phyloP scores from a whole-genome alignment of 2,888 invertebrate genomes.

The Himalopsyche kuldschensis region DNA sequence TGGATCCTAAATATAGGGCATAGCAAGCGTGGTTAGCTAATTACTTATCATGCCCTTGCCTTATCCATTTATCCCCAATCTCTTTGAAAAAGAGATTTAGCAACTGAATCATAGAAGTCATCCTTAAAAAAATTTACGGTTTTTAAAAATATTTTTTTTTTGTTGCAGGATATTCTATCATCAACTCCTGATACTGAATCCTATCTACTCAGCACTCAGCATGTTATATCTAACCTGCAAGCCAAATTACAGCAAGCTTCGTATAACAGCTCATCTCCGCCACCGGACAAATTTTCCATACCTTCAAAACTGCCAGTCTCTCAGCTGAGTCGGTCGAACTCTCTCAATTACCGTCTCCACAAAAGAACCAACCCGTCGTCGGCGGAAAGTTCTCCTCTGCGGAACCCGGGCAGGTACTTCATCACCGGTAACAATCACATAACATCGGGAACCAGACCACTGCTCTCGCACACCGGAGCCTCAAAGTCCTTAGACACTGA shows the following conservation, averaged over 20 bases:
- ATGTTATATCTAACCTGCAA: slow-evolving; percentile 64
- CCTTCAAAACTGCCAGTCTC: slow-evolving; percentile 54
- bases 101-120: no score
- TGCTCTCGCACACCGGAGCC: slow-evolving; percentile 47
- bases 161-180: slow-evolving; percentile 52
- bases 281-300: slow-evolving; percentile 43
- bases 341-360: slow-evolving; percentile 54
- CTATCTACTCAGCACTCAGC: slow-evolving; percentile 63
- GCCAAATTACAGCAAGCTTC: slow-evolving; percentile 57
- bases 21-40: no score
- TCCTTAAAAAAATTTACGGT: no score
- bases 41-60: no score
- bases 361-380: slow-evolving; percentile 48
- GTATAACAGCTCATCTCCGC: slow-evolving; percentile 41
- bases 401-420: slow-evolving; percentile 56
- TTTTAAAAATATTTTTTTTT: slow-evolving; percentile 3
- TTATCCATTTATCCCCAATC: no score
- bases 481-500: slow-evolving; percentile 52
- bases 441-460: slow-evolving; percentile 48
- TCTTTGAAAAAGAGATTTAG: no score
- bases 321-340: slow-evolving; percentile 55
- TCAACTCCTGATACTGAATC: slow-evolving; percentile 58
- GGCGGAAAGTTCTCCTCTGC: slow-evolving; percentile 51
- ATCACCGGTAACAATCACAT: slow-evolving; percentile 49
- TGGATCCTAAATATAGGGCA: no score